A percentile compares a stretch with the other conserved stretches of the same genome.
Evolutionary conservation across 2,113 vertebrate genomes (phyloP).

Genomic region (Poicephalus meyeri): DNA sequence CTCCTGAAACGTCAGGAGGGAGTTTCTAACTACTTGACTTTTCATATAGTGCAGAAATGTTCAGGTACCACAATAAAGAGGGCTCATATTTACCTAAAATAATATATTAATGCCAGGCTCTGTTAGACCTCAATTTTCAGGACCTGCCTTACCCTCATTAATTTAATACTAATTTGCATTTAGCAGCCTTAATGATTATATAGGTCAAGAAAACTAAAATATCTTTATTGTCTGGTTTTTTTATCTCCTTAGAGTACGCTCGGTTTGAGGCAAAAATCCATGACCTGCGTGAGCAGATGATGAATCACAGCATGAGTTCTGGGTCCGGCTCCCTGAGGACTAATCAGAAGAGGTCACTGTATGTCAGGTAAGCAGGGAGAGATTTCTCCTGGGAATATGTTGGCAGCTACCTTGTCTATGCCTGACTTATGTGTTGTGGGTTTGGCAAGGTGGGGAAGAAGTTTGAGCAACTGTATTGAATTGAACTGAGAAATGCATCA

Average conservation of each 20-base stretch:
- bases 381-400: not conserved
- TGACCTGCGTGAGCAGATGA: conserved; percentile 98
- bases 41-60: not conserved
- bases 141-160: not conserved
- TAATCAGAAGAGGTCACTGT: conserved; percentile 96
- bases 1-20: not conserved
- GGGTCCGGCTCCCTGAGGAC: conserved; percentile 95
- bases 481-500: not conserved
- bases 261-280: conserved; percentile 99
- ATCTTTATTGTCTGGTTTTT: conserved; percentile 40
- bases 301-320: conserved; percentile 99
- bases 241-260: conserved; percentile 85
- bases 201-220: conserved; percentile 51
- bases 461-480: not conserved
- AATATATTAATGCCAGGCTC: not conserved
- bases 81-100: not conserved
- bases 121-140: conserved; percentile 3
- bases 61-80: not conserved
- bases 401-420: not conserved
- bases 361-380: conserved; percentile 85
- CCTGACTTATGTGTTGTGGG: not conserved
- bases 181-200: not conserved
- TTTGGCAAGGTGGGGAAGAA: not conserved
- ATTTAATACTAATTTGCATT: conserved; percentile 28
- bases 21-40: not conserved